Evolutionary conservation across 2,113 vertebrate species (phyloP).

Genomic region (Casuarius casuarius): DNA sequence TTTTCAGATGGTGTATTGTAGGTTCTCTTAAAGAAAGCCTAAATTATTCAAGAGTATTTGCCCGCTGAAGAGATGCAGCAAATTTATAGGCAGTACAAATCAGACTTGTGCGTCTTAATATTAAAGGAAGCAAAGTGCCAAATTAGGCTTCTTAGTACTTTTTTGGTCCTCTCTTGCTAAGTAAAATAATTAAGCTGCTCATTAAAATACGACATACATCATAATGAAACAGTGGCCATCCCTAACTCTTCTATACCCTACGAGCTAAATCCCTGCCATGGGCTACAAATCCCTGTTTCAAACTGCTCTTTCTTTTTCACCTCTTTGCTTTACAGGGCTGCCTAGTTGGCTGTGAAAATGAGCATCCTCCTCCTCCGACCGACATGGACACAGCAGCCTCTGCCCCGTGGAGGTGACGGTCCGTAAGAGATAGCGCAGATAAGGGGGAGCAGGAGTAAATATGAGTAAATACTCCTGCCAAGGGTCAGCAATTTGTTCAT

Average conservation of each 20-base stretch:
- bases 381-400: background rate
- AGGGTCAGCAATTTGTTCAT: background rate
- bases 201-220: background rate
- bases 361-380: rapidly evolving
- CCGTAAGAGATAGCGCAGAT: rapidly evolving
- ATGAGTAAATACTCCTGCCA: background rate
- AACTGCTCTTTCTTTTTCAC: background rate
- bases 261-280: rapidly evolving
- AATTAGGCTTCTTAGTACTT: background rate
- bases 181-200: constrained; percentile 5
- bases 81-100: constrained; percentile 11
- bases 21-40: constrained; percentile 22
- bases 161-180: background rate
- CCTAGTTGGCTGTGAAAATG: background rate
- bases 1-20: background rate
- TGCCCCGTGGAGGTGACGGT: rapidly evolving
- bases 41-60: constrained; percentile 57
- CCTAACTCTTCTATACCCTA: background rate
- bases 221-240: background rate
- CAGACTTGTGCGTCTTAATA: constrained; percentile 3
- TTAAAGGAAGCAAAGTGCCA: background rate
- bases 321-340: background rate
- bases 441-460: background rate
- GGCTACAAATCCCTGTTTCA: background rate
- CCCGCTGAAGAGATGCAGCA: background rate